Base-by-base conservation (phyloP, 1,140 invertebrate species). In the Pseudomyrmex pallidus region DNA sequence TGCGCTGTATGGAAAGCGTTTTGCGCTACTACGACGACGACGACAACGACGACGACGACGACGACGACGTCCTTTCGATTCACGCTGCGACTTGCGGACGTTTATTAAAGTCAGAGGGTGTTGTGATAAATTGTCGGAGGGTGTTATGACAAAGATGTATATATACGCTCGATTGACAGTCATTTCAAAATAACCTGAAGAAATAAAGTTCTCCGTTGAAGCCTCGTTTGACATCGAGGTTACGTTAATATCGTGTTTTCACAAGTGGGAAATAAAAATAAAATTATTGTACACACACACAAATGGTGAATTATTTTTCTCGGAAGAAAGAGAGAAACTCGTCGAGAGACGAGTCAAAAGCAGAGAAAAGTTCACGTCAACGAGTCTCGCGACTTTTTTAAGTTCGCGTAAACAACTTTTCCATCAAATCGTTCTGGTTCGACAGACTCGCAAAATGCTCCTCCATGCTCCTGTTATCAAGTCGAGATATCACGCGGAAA, bases 391-490 rank as follows among this genome's bases (percentile, higher is more conserved):
- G 44, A 70, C 44, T 70, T 57, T 70, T 57, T 8, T 35, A 35
- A 2, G 5, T 20, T 44, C 25, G 35, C 15, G 64, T 78, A 78
- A 70, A 59, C 15, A 68, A 46, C 50, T 68, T 78, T 78, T 59
- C 12, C 12, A n/a, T 78, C 64, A 70, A 68, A 68, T 20, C 66
- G 10, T 22, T 50, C 48, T 50, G 10, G 67, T 72, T 25, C 10
- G n/a, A 56, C 20, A 7, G 20, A 56, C 20, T 25, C 46, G 5
- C 46, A 59, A 78, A 78, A 78, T 70, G 56, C 64, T 46, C 20
- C 20, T 22, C n/a, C 46, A 4, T 10, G 25, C 10, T 25, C 25
- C 17, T n/a, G 50, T 78, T 70, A 59, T 59, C 76, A 17, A n/a
- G 2, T 3, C 61, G 52, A 22, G 12, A 3, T 35, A 52, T 74